These are phyloP conservation scores for Lanistes nyassanus DNA, from an alignment of 1,140 invertebrate genomes.

Conservation along the genomic window DNA sequence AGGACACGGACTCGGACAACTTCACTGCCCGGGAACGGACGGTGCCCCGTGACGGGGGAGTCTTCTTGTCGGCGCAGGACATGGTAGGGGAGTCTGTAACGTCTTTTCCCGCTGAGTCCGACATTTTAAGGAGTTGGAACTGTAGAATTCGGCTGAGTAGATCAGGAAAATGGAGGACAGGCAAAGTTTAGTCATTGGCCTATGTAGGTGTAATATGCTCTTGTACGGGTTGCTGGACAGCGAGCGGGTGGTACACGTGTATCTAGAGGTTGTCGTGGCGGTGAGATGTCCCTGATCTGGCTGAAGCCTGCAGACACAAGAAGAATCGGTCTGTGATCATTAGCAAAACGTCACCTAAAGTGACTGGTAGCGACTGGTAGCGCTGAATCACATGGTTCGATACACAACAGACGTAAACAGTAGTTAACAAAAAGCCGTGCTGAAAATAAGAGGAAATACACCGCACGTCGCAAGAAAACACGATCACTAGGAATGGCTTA, in stretches of 20 bases:
- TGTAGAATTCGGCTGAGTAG: constrained; percentile 53
- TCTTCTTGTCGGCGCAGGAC: constrained; percentile 1
- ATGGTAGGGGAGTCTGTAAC: constrained; percentile 28
- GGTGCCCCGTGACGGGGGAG: constrained; percentile 22
- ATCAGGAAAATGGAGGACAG: constrained; percentile 54
- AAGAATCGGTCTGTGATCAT: too few species aligned
- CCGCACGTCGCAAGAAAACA: too few species aligned
- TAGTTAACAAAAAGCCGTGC: too few species aligned
- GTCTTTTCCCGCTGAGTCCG: constrained; percentile 17
- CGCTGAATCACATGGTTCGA: too few species aligned
- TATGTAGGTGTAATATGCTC: constrained; percentile 50
- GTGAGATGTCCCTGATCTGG: constrained; percentile 34
- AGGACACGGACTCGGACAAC: constrained; percentile 17
- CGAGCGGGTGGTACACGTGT: constrained; percentile 14
- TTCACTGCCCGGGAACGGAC: constrained; percentile 15
- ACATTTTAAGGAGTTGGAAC: constrained; percentile 50
- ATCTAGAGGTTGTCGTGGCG: constrained; percentile 28
- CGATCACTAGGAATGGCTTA: too few species aligned
- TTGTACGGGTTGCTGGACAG: constrained; percentile 20
- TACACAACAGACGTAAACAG: too few species aligned
- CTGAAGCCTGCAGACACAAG: constrained; percentile 32
- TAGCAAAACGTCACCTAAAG: too few species aligned
- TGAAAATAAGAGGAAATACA: too few species aligned
- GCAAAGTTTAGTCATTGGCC: constrained; percentile 58
- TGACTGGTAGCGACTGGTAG: too few species aligned